These are phyloP conservation scores for Chaetorhynchus papuensis DNA, from an alignment of 2,113 vertebrate genomes.

Conservation along the genomic window DNA sequence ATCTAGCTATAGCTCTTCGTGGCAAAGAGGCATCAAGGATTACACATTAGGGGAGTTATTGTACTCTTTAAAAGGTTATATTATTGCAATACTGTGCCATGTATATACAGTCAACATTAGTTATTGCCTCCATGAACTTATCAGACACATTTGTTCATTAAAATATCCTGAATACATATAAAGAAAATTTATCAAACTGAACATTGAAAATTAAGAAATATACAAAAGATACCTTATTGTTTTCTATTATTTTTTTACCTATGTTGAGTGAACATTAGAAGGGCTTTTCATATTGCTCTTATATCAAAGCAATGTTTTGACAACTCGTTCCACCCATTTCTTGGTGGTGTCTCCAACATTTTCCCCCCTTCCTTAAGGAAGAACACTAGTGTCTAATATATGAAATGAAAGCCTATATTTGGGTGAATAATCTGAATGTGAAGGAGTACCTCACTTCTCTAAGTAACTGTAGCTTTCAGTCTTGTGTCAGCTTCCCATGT, in stretches of 20 bases:
- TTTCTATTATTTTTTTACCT: not conserved
- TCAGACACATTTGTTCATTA: not conserved
- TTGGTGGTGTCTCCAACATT: not conserved
- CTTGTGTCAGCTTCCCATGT: not conserved
- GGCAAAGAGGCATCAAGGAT: not conserved
- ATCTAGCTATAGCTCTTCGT: not conserved
- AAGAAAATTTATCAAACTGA: not conserved
- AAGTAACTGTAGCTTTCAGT: not conserved
- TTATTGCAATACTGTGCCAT: not conserved
- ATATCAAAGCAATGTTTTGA: not conserved
- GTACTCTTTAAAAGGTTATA: not conserved
- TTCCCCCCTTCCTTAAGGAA: not conserved
- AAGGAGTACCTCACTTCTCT: not conserved
- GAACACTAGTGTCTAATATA: not conserved
- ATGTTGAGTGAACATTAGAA: not conserved
- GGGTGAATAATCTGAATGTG: not conserved
- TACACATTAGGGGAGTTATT: not conserved
- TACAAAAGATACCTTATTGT: not conserved
- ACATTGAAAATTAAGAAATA: not conserved
- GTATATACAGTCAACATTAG: not conserved
- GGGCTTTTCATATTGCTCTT: not conserved
- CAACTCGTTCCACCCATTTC: not conserved
- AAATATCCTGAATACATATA: not conserved
- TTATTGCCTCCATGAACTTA: not conserved
- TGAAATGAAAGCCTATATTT: not conserved